Base-by-base conservation (phyloP, 1,140 invertebrate genomes). In the Tetramorium alpestre region DNA sequence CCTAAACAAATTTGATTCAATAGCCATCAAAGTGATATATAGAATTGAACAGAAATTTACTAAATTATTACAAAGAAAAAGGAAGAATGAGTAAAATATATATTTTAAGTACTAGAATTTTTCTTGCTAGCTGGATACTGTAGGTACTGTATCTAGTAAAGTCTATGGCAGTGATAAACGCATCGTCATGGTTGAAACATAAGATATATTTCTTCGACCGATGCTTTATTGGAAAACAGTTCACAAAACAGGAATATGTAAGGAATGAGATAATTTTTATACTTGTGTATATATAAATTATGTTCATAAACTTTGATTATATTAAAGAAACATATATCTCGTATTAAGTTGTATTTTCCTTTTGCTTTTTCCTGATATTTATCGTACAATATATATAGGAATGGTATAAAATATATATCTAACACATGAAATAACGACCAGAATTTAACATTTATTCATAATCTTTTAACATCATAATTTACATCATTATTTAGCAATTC, bases 381-480 rank as follows among this genome's bases (percentile, higher is more conserved):
- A 60, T 47, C n/a, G 2, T 22, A 54, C 3, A n/a, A 38, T 58
- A 58, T 7, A 58, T 44, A 3, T 22, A 2, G 28, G n/a, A 28
- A 49, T 11, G 16, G 18, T 44, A 6, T 5, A 16, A 38, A 75
- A 67, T 65, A 54, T 8, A 51, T 69, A 51, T 64, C 44, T 80
- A 84, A 87, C 41, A 18, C 51, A 51, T 62, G 49, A 77, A 73
- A 49, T 78, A 91, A 91, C 91, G 72, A 90, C 86, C 85, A 91
- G 64, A 47, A 51, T 91, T 91, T 91, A 91, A 91, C 87, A 88
- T 90, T 91, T 91, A 91, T 91, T 91, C 33, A 82, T 85, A 89
- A 18, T 51, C 8, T 89, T 44, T 58, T 70, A 81, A 58, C 78
- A 89, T 89, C 86, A 90, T 89, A 90, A 78, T 70, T 82, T 67